Conservation (phyloP, 2,888 invertebrate genomes). For the Eudemis profundana region DNA sequence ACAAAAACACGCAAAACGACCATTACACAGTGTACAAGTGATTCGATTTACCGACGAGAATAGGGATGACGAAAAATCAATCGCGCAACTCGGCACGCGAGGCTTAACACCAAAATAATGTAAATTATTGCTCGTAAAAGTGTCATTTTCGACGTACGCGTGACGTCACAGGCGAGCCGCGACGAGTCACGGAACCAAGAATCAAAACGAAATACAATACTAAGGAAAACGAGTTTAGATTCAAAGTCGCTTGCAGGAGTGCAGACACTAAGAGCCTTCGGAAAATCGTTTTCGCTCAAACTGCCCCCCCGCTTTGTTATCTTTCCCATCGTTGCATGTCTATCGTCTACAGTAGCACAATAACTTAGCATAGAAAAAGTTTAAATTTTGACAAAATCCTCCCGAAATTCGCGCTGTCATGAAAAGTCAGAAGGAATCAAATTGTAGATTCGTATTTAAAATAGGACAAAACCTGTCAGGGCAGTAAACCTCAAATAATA, state of each 20-base stretch:
- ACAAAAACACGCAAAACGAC: slow-evolving; percentile 76
- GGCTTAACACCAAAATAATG: slow-evolving; percentile 82
- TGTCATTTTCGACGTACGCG: slow-evolving; percentile 83
- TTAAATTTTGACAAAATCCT: slow-evolving; percentile 39
- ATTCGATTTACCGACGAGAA: slow-evolving; percentile 82
- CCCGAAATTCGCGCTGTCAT: slow-evolving; percentile 39
- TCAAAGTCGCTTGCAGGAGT: slow-evolving; percentile 52
- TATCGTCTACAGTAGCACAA: slow-evolving; percentile 60
- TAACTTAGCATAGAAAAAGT: slow-evolving; percentile 54
- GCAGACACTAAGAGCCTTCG: slow-evolving; percentile 58
- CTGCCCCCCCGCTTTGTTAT: slow-evolving; percentile 73
- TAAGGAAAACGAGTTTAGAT: slow-evolving; percentile 52
- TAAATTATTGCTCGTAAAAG: slow-evolving; percentile 84
- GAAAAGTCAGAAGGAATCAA: slow-evolving; percentile 69
- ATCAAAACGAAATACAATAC: slow-evolving; percentile 54
- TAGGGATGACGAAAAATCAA: slow-evolving; percentile 83
- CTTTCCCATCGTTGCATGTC: slow-evolving; percentile 73
- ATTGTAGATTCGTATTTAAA: slow-evolving; percentile 75
- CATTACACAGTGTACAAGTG: slow-evolving; percentile 81
- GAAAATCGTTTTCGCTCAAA: slow-evolving; percentile 69
- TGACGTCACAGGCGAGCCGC: slow-evolving; percentile 73
- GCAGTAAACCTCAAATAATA: slow-evolving; percentile 79
- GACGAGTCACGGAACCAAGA: slow-evolving; percentile 42
- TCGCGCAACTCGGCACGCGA: slow-evolving; percentile 78
- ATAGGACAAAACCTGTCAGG: slow-evolving; percentile 82